phyloP scores from a whole-genome alignment of 1,140 invertebrate genomes.

The Diorhabda carinulata region DNA sequence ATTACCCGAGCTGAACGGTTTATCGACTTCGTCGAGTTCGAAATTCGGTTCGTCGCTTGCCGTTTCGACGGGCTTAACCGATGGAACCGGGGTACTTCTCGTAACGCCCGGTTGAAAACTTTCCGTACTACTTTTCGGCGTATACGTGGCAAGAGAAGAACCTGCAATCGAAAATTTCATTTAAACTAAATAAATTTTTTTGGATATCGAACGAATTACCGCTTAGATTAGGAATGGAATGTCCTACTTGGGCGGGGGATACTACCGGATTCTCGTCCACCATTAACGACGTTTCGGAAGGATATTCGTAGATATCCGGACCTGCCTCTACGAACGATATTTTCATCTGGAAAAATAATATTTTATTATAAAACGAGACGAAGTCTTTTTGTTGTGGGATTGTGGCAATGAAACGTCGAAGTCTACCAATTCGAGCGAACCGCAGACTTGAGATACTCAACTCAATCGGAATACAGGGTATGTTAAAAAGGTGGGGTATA shows the following conservation, averaged over 20 bases:
- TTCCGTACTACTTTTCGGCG: constrained; percentile 39
- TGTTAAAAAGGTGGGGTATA: no score
- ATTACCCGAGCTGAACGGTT: constrained; percentile 44
- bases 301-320: constrained; percentile 80
- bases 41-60: constrained; percentile 13
- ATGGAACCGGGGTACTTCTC: constrained; percentile 23
- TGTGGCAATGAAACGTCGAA: no score
- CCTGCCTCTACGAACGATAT: constrained; percentile 81
- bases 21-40: constrained; percentile 35
- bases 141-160: constrained; percentile 44
- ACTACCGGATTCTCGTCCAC: constrained; percentile 53
- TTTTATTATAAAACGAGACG: neutral
- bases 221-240: constrained; percentile 41
- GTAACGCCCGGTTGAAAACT: constrained; percentile 44
- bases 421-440: no score
- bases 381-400: no score
- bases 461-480: no score
- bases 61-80: constrained; percentile 19
- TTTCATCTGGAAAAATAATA: constrained; percentile 59
- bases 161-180: constrained; percentile 29
- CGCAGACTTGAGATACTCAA: no score
- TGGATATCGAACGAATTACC: constrained; percentile 27
- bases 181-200: no score
- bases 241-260: constrained; percentile 35
- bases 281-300: constrained; percentile 73